phyloP scores from a whole-genome alignment of 2,797 vertebrate genomes.

The Aselliscus stoliczkanus region DNA sequence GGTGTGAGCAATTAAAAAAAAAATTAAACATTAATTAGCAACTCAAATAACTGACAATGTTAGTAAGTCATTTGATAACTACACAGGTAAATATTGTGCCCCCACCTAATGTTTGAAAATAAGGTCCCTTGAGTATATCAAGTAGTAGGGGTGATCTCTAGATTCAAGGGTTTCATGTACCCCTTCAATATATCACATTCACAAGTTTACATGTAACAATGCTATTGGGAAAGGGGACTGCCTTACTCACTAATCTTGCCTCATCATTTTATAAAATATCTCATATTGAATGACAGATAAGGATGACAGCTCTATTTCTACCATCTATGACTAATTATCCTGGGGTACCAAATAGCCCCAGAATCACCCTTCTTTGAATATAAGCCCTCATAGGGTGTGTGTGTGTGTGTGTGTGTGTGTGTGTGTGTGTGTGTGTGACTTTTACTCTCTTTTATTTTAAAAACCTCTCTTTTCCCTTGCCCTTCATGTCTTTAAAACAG shows the following conservation, averaged over 20 bases:
- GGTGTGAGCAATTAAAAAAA: slow-evolving; percentile 71
- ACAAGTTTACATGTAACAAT: neutral
- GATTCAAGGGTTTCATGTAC: neutral
- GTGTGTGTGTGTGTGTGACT: neutral
- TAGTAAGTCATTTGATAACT: slow-evolving; percentile 42
- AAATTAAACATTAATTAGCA: slow-evolving; percentile 73
- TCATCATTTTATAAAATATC: neutral
- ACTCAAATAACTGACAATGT: slow-evolving; percentile 57
- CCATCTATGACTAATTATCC: neutral
- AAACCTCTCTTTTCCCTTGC: neutral
- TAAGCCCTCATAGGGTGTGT: neutral
- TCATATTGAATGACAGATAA: neutral
- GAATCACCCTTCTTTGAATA: neutral
- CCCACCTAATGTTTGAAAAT: slow-evolving; percentile 51
- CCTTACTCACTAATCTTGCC: neutral
- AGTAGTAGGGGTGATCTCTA: neutral
- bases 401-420: neutral
- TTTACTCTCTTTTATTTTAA: neutral
- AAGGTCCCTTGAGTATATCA: slow-evolving; percentile 44
- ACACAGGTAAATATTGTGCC: slow-evolving; percentile 65
- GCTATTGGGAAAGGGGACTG: neutral
- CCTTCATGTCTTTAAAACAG: neutral
- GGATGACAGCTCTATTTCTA: neutral
- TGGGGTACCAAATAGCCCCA: neutral
- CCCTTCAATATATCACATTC: neutral